Base-by-base conservation (phyloP, 2,113 vertebrate species). In the Sitta europaea region DNA sequence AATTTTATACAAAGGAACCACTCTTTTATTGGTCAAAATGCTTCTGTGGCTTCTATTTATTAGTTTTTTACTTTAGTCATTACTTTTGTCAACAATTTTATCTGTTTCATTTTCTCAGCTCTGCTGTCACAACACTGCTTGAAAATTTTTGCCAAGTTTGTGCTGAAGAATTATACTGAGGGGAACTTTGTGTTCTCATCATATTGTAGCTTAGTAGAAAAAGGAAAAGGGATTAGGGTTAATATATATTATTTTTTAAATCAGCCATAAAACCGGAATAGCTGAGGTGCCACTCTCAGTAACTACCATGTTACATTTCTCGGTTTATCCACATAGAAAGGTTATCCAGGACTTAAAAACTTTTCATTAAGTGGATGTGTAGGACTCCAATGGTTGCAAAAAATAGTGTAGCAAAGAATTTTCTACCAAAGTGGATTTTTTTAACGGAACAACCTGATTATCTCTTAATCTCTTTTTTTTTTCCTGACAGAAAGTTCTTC, bases 131-230 rank as follows among this genome's bases (percentile, higher is more conserved):
- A 19, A 36, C 42, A 58, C 14, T 81, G 27, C 55, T 94, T 91
- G 67, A 90, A 94, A 88, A 94, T 43, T 94, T 93, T 94, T 96
- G 36, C 50, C 63, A 92, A 72, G 59, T 76, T 73, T 78, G 25
- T 59, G 48, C 50, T 84, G 59, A 76, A 65, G 43, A 84, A 70
- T 88, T 92, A 21, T 50, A 55, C 50, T 38, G 36, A 83, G 27
- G 51, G n/a, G 18, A 63, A 53, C 22, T 68, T 84, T 78, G 36
- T 81, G 42, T 82, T 86, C 50, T 53, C 18, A 51, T 83, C n/a
- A 35, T 81, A 63, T 47, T 86, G 38, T 70, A 63, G 77, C n/a
- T 77, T 74, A 9, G 21, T 61, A 42, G 31, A 43, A 40, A 86
- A 55, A 24, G 12, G 33, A 38, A 45, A 33, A 14, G 28, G 12